These are phyloP conservation scores for Eilema griseolum DNA, from an alignment of 2,888 invertebrate species.

Conservation along the genomic window DNA sequence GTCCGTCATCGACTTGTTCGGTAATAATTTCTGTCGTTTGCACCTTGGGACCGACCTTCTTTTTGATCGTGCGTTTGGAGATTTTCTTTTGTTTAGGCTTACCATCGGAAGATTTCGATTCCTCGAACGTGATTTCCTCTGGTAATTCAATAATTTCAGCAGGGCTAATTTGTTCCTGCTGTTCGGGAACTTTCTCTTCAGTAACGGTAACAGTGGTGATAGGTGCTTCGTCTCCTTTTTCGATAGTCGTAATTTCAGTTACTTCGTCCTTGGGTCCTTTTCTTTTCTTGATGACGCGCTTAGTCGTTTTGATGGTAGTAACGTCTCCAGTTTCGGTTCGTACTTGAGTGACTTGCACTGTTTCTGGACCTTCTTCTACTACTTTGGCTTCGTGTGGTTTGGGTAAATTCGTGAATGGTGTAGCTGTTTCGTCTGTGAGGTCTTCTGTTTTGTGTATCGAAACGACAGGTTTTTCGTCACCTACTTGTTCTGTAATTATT, in stretches of 20 bases:
- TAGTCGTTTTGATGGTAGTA: conserved; percentile 59
- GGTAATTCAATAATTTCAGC: conserved; percentile 8
- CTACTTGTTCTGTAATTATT: conserved; percentile 29
- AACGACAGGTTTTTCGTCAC: conserved; percentile 27
- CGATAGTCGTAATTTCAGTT: conserved; percentile 35
- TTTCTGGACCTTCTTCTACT: conserved; percentile 49
- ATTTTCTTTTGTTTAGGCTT: too few species aligned
- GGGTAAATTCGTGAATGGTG: conserved; percentile 16
- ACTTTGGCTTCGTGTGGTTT: conserved; percentile 22
- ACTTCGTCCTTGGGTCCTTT: conserved; percentile 65
- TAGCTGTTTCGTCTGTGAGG: conserved; percentile 25
- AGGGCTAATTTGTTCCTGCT: too few species aligned
- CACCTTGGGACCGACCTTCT: too few species aligned
- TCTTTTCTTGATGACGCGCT: conserved; percentile 68
- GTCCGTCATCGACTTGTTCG: too few species aligned
- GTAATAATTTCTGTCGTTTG: too few species aligned
- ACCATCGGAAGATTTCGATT: too few species aligned
- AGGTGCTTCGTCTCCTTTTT: conserved; percentile 22
- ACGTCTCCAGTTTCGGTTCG: conserved; percentile 31
- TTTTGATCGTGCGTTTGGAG: too few species aligned
- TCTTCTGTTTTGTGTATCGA: conserved; percentile 35
- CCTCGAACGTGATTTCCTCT: conserved; percentile 12
- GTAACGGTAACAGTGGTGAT: conserved; percentile 26
- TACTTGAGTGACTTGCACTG: conserved; percentile 27
- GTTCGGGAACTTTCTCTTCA: conserved; percentile 23